These are phyloP conservation scores for Saxidomus purpurata DNA, from an alignment of 1,140 invertebrate species.

Conservation along the genomic window DNA sequence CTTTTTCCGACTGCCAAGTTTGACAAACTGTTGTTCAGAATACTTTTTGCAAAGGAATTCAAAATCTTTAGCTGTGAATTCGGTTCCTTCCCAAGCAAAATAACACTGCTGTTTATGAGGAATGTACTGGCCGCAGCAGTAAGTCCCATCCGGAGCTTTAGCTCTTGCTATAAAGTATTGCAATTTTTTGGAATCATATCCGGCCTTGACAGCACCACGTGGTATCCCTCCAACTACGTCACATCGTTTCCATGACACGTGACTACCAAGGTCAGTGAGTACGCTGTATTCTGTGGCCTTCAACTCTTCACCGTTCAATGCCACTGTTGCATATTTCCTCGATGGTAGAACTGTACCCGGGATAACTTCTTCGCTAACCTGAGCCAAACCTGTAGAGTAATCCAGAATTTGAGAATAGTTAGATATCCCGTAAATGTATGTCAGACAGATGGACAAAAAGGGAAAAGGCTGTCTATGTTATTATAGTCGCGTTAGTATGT, in stretches of 20 bases:
- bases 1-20: not conserved
- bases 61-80: constrained; percentile 11
- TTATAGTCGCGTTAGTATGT: too few relatives aligned
- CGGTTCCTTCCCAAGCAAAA: constrained; percentile 33
- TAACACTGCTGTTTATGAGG: constrained; percentile 51
- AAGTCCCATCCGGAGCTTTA: constrained; percentile 44
- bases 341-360: constrained; percentile 38
- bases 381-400: constrained; percentile 31
- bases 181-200: constrained; percentile 24
- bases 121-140: constrained; percentile 21
- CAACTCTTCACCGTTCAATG: constrained; percentile 24
- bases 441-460: too few relatives aligned
- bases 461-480: too few relatives aligned
- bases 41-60: constrained; percentile 22
- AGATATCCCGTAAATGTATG: too few relatives aligned
- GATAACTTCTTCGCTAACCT: constrained; percentile 22
- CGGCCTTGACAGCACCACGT: constrained; percentile 28
- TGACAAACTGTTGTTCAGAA: not conserved
- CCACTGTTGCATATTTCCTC: constrained; percentile 10
- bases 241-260: constrained; percentile 20
- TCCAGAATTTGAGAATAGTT: too few relatives aligned
- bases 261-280: not conserved
- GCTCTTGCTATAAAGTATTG: constrained; percentile 40
- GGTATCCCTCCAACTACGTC: constrained; percentile 35
- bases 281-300: constrained; percentile 48